A percentile compares a stretch with the other conserved stretches of the same genome.
phyloP scores from a whole-genome alignment of 2,113 vertebrate species.

The Bubalus kerabau region DNA sequence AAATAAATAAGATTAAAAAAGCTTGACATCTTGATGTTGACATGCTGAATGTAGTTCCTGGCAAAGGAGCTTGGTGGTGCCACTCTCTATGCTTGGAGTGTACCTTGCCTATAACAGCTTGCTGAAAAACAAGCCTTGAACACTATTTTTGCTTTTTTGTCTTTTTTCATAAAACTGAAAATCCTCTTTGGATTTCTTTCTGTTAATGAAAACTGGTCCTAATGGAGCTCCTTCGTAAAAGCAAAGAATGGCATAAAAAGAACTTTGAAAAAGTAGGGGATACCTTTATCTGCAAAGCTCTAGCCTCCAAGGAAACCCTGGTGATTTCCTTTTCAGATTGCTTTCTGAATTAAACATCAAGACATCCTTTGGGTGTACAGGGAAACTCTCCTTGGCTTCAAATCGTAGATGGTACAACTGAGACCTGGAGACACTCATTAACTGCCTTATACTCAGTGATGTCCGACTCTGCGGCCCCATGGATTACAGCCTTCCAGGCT shows the following conservation, averaged over 20 bases:
- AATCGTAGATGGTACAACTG: conserved; percentile 36
- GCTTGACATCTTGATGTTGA: not conserved
- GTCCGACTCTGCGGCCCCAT: rapidly evolving
- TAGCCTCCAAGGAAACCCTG: not conserved
- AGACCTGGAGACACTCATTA: not conserved
- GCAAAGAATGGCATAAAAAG: not conserved
- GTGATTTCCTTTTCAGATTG: conserved; percentile 1
- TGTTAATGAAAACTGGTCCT: not conserved
- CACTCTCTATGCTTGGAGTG: not conserved
- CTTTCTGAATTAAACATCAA: conserved; percentile 23
- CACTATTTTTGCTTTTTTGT: not conserved
- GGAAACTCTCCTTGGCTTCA: not conserved
- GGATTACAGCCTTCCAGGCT: not conserved
- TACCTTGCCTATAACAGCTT: not conserved
- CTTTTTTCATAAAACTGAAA: not conserved
- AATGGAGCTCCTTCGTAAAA: not conserved
- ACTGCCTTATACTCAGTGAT: too few relatives aligned
- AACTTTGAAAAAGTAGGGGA: not conserved
- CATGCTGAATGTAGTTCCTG: not conserved
- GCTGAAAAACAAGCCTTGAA: not conserved
- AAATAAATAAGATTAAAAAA: not conserved
- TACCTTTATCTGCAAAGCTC: not conserved
- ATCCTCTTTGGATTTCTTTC: not conserved
- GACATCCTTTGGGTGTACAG: not conserved
- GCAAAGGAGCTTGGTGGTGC: not conserved